phyloP scores from a whole-genome alignment of 2,888 invertebrate species.

The Sarcophaga subvicina region DNA sequence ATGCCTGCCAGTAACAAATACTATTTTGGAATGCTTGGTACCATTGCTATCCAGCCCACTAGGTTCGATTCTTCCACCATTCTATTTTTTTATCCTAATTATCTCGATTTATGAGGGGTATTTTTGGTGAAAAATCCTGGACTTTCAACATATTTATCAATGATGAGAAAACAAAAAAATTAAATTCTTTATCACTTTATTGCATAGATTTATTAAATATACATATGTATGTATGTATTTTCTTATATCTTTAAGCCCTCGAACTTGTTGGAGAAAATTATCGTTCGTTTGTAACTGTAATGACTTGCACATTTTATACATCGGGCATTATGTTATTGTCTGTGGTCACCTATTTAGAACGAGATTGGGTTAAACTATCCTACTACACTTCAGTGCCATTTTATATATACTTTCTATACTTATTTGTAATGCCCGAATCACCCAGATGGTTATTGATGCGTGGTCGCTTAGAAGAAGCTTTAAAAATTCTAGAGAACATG shows the following conservation, averaged over 20 bases:
- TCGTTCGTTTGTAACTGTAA: slow-evolving; percentile 94
- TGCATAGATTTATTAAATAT: neutral
- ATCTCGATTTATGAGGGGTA: too few relatives aligned
- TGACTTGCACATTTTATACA: slow-evolving; percentile 96
- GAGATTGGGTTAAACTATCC: slow-evolving; percentile 92
- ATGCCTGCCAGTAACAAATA: too few relatives aligned
- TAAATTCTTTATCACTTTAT: too few relatives aligned
- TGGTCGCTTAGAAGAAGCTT: slow-evolving; percentile 91
- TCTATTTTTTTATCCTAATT: too few relatives aligned
- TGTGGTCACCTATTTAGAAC: slow-evolving; percentile 91
- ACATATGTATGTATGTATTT: slow-evolving; percentile 11
- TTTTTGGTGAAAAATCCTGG: too few relatives aligned
- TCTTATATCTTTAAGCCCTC: slow-evolving; percentile 85
- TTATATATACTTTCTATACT: slow-evolving; percentile 90
- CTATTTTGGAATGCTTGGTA: too few relatives aligned
- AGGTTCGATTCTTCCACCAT: too few relatives aligned
- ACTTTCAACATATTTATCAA: too few relatives aligned
- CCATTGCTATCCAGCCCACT: too few relatives aligned
- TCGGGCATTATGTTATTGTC: slow-evolving; percentile 92
- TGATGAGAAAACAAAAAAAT: too few relatives aligned
- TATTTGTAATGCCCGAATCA: slow-evolving; percentile 94
- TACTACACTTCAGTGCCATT: slow-evolving; percentile 93
- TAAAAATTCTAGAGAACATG: slow-evolving; percentile 88
- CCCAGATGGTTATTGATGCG: slow-evolving; percentile 95
- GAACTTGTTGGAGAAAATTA: slow-evolving; percentile 96